Evolutionary conservation across 2,888 invertebrate genomes (phyloP).

Genomic region (Pheosia gnoma): DNA sequence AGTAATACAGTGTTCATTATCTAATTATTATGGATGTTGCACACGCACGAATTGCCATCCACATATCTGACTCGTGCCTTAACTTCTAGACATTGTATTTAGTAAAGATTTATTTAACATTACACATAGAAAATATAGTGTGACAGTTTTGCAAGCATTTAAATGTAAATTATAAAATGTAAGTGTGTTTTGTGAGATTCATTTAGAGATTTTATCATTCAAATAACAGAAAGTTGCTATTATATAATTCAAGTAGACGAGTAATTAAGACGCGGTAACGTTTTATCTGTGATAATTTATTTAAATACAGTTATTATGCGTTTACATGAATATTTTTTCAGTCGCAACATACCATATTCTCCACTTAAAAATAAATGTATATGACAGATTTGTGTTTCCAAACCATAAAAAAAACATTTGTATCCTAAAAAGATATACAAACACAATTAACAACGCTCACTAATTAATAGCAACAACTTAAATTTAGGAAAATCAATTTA

Average conservation of each 20-base stretch:
- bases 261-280: conserved; percentile 56
- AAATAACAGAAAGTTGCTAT: conserved; percentile 54
- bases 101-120: conserved; percentile 53
- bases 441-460: conserved; percentile 80
- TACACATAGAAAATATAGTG: conserved; percentile 54
- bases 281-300: conserved; percentile 32
- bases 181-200: conserved; percentile 56
- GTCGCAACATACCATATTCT: conserved; percentile 50
- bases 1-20: conserved; percentile 57
- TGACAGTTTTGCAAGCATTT: conserved; percentile 63
- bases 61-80: conserved; percentile 44
- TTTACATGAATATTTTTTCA: conserved; percentile 48
- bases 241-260: conserved; percentile 44
- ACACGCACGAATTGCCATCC: conserved; percentile 39
- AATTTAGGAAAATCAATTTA: conserved; percentile 61
- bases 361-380: conserved; percentile 66
- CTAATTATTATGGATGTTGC: conserved; percentile 49
- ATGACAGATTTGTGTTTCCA: conserved; percentile 42
- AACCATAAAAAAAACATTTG: conserved; percentile 51
- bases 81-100: conserved; percentile 53
- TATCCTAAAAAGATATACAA: conserved; percentile 68
- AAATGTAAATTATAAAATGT: conserved; percentile 59
- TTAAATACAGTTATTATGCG: conserved; percentile 41
- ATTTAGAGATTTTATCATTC: conserved; percentile 53
- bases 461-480: conserved; percentile 79